phyloP scores from a whole-genome alignment of 2,797 vertebrate genomes.

The Typhlichthys eigenmanni region DNA sequence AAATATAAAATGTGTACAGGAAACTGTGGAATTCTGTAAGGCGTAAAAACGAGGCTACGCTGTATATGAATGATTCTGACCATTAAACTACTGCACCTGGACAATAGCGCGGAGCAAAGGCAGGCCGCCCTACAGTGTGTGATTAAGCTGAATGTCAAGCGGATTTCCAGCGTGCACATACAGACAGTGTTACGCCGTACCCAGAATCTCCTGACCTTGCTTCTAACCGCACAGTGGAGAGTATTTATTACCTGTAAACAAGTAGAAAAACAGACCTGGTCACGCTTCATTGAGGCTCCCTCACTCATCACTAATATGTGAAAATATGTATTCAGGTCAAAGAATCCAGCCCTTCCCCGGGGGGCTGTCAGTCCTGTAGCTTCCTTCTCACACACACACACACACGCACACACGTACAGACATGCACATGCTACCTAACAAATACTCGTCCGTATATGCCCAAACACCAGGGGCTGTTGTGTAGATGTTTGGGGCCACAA shows the following conservation, averaged over 20 bases:
- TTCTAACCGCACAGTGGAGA: conserved; percentile 47
- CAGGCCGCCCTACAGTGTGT: conserved; percentile 10
- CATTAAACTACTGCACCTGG: neutral
- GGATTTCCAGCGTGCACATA: conserved; percentile 42
- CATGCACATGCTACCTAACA: conserved; percentile 39
- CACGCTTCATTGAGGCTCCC: conserved; percentile 64
- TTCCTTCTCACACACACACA: neutral
- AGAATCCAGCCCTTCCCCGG: conserved; percentile 61
- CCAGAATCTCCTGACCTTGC: conserved; percentile 47
- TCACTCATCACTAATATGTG: conserved; percentile 68
- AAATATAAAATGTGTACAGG: too few relatives aligned
- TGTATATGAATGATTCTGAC: too few relatives aligned
- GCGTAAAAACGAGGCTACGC: too few relatives aligned
- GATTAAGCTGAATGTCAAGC: conserved; percentile 56
- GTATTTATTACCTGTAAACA: conserved; percentile 75
- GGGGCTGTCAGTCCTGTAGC: conserved; percentile 47
- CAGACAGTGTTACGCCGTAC: too few relatives aligned
- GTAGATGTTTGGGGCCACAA: too few relatives aligned
- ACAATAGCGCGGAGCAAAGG: neutral
- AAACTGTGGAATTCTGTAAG: too few relatives aligned
- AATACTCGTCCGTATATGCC: conserved; percentile 16
- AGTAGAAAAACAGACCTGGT: conserved; percentile 60
- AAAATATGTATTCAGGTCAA: conserved; percentile 77
- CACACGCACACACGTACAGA: conserved; percentile 11
- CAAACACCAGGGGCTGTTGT: too few relatives aligned